Evolutionary conservation across 2,888 invertebrate genomes (phyloP), one percentile per base, ranked within the genome.

Genomic region (Stenotaenia linearis): DNA sequence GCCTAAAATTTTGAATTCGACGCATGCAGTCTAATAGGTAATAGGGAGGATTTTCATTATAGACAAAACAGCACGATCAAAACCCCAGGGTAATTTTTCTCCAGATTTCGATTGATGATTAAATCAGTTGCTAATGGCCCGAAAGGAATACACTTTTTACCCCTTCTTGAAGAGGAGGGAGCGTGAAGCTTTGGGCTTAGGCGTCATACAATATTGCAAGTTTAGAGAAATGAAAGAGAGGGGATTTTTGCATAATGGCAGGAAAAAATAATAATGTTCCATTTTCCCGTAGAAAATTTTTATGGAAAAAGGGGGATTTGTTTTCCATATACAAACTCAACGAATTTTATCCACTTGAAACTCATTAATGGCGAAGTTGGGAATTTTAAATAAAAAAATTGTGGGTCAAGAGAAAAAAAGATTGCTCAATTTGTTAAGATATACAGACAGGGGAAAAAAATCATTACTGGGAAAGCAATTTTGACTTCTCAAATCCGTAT

Each of bases 71-170:
- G 32, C 32, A 32, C 32, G 32, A 32, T 32, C 45, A 5, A 18
- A 28, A 69, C 25, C 56, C 69, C 9, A 28, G 69, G 69, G 69
- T 69, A 69, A 69, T 69, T 69, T 69, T 69, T 69, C 69, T 69
- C 69, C 69, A 23, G 69, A 25, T 69, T 69, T 69, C 69, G 69
- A 69, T 69, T 69, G 69, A 69, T 69, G 69, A 69, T 69, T 69
- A 69, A 69, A 69, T 69, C 69, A 69, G 69, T 69, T 69, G 69
- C 69, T 69, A 69, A 69, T 69, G 69, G 69, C 28, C 69, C 69
- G 69, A 28, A 69, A 69, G 69, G 69, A 69, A 69, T 69, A 69
- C 69, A 69, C 69, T 69, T 69, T 69, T 69, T 69, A 69, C 69
- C 69, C 69, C 69, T 69, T 28, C 69, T 69, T 69, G 23, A 23